Base-by-base conservation (phyloP, 1,140 invertebrate genomes). In the Leptinotarsa defecta region DNA sequence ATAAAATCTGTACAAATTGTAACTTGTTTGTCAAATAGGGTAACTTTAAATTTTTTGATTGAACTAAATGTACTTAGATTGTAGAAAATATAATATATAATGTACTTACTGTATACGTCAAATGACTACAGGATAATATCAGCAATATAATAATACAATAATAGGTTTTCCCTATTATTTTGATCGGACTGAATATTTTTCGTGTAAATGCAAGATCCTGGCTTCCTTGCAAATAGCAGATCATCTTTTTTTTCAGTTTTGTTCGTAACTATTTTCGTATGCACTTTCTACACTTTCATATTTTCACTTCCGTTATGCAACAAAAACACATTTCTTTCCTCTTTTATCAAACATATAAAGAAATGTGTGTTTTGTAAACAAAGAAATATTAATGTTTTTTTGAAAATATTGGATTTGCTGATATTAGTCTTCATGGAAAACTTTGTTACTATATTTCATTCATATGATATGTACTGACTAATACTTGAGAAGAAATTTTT, bases 1-100 rank as follows among this genome's bases (percentile, higher is more conserved):
- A 68, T 68, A 68, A 43, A 24, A 43, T 19, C 67, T 68, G 67
- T 68, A 68, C 67, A 68, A 68, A 68, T 68, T 68, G 24, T 43
- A 43, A 68, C n/a, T 68, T 68, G 15, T 65, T 65, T 17, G 52
- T 57, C 15, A 57, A 57, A 57, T 57, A 57, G 52, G 52, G 52
- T 57, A 57, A 57, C 52, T 57, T 57, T 6, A 57, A 15, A 57
- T 17, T 57, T 34, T 57, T 57, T 57, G 52, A 57, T 57, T 57
- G 52, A 57, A 19, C 0, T 57, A 19, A 17, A 17, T 57, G 15
- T 57, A 57, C 15, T 57, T 15, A 57, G n/a, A 17, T 57, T 19
- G 15, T 57, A 15, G 52, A 43, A 43, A 15, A 57, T 57, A 17
- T 19, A 15, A 19, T 57, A 57, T 57, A 57, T 19, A 15, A 57